These are phyloP conservation scores for Porites australiensis DNA, from an alignment of 64 coral and sea anemone genomes.

Conservation along the genomic window DNA sequence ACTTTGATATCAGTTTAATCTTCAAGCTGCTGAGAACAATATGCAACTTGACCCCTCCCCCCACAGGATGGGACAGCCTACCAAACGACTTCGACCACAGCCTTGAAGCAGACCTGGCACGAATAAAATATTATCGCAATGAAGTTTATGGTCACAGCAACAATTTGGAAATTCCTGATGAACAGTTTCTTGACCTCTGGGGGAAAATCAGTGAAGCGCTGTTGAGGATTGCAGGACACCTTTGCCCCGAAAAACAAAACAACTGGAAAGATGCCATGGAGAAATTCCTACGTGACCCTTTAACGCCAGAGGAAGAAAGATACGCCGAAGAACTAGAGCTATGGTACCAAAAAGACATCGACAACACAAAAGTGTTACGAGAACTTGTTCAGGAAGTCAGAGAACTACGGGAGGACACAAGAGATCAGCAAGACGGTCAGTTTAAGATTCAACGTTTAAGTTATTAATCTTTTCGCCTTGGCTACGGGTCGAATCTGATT, in stretches of 20 bases:
- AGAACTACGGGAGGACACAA: too few species aligned
- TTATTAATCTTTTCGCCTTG: too few species aligned
- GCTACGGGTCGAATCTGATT: too few species aligned
- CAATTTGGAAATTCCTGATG: conserved; percentile 5
- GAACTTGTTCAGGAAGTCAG: too few species aligned
- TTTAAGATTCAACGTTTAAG: too few species aligned
- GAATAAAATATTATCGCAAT: conserved; percentile 25
- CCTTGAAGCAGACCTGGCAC: conserved; percentile 1
- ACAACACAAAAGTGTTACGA: too few species aligned
- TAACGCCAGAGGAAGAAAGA: too few species aligned
- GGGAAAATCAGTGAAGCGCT: conserved; percentile 20
- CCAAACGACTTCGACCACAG: background rate
- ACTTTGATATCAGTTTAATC: conserved; percentile 31
- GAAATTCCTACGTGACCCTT: too few species aligned
- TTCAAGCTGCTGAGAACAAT: conserved; percentile 13
- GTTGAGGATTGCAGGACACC: background rate
- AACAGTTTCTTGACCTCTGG: background rate
- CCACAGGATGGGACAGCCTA: background rate
- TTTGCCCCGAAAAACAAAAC: background rate
- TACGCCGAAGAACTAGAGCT: too few species aligned
- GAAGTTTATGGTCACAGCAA: background rate
- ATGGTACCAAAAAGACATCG: too few species aligned
- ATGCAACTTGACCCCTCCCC: background rate
- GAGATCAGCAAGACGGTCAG: too few species aligned
- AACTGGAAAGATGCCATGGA: too few species aligned